Evolutionary conservation across 1,140 invertebrate species (phyloP), one percentile per base, ranked within the genome.

Genomic region (Caenorhabditis latens): DNA sequence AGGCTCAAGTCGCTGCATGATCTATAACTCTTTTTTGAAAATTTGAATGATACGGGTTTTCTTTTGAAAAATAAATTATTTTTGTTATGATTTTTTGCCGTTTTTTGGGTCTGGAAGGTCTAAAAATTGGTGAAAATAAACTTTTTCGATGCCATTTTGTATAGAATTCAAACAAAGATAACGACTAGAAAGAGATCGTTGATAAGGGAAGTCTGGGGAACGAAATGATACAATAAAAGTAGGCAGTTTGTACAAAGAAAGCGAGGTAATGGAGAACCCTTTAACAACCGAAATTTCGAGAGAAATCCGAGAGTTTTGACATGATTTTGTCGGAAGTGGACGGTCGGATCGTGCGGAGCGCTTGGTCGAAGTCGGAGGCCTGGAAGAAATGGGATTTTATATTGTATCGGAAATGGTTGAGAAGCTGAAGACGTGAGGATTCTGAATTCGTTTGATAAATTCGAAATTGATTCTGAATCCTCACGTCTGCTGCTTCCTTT

Each of bases 311-410:
- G 0, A 79, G 46, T 79, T 79, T 48, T 11, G 71, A 48, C 46
- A 79, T 48, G 32, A 86, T 91, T 84, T 88, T 89, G 16, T 57
- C 43, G 19, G 88, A 91, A 13, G 85, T 87, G 8, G 90, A 91
- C 11, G 90, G 89, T n/a, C 88, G 61, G 40, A 91, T 87, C n/a
- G 79, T 63, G 46, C 50, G 79, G 4, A 91, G 32, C 19, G 90
- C 90, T 40, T 53, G 86, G 84, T 32, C 90, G 84, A 75, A 91
- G 75, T 84, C 92, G 24, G 65, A 86, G 42, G 32, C 55, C 86
- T 48, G 89, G 57, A 86, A 86, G 61, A 16, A 53, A n/a, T 48
- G 6, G 8, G 14, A 71, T 48, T n/a, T 71, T 24, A n/a, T 32
- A 32, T 32, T 32, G 32, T 32, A 32, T 32, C 1, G 32, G 32